These are phyloP conservation scores for Equus quagga DNA, from an alignment of 2,113 vertebrate genomes.

Conservation along the genomic window DNA sequence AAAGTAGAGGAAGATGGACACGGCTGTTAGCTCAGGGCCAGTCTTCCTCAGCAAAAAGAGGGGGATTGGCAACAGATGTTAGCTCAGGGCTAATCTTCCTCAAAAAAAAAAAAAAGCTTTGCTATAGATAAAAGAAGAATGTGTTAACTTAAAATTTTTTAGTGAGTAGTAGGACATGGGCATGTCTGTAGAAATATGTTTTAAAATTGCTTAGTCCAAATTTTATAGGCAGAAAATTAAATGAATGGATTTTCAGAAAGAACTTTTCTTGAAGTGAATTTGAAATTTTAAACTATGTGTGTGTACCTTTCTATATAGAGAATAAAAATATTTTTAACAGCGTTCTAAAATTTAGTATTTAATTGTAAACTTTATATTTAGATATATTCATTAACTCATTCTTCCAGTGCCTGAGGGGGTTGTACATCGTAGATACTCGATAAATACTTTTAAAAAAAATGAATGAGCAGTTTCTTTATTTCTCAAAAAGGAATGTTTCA, in stretches of 20 bases:
- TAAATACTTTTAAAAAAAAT: conserved; percentile 14
- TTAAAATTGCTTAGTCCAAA: neutral
- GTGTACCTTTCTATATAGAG: neutral
- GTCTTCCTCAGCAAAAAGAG: too few species aligned
- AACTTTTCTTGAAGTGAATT: neutral
- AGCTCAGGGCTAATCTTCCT: too few species aligned
- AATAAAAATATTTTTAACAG: neutral
- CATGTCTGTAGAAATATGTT: neutral
- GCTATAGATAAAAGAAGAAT: neutral
- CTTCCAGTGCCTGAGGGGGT: neutral
- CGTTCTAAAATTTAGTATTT: neutral
- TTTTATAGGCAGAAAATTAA: conserved; percentile 30
- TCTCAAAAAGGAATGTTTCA: conserved; percentile 43
- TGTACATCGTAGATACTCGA: neutral
- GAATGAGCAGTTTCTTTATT: conserved; percentile 25
- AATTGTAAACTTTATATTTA: conserved; percentile 1
- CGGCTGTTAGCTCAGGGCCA: too few species aligned
- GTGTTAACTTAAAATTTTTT: neutral
- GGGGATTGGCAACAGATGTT: too few species aligned
- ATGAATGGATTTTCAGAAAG: neutral
- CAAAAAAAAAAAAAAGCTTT: neutral
- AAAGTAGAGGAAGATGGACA: too few species aligned
- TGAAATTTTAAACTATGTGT: neutral
- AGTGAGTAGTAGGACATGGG: neutral
- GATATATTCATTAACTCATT: neutral